phyloP scores from a whole-genome alignment of 1,140 invertebrate genomes.

The Sarcophaga bullata region DNA sequence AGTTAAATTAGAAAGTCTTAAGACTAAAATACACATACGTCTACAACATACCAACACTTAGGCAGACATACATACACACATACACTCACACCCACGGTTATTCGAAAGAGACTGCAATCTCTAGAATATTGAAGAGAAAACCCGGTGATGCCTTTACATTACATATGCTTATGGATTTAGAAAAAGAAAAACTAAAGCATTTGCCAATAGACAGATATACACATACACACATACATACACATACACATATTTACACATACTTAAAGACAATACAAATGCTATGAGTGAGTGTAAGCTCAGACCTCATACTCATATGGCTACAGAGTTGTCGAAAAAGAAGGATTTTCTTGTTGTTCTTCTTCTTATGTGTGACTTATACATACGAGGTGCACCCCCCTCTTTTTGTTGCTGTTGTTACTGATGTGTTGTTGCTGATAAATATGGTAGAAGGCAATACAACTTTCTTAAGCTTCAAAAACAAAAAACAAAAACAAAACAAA shows the following conservation, averaged over 20 bases:
- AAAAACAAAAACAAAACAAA: neutral
- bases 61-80: neutral
- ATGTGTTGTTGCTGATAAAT: slow-evolving; percentile 30
- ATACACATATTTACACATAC: neutral
- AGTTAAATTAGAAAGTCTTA: neutral
- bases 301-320: neutral
- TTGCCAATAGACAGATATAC: neutral
- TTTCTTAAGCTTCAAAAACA: slow-evolving; percentile 29
- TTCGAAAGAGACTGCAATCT: neutral
- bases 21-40: neutral
- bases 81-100: neutral
- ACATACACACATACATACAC: neutral
- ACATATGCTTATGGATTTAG: neutral
- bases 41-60: neutral
- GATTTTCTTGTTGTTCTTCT: slow-evolving; percentile 20
- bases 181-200: neutral
- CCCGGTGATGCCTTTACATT: too few species aligned
- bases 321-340: slow-evolving; percentile 14
- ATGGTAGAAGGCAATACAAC: slow-evolving; percentile 32
- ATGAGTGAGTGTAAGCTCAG: neutral
- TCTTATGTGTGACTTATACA: neutral
- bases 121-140: too few species aligned
- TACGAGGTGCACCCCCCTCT: neutral
- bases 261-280: neutral
- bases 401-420: neutral